Conservation (phyloP, 2,113 vertebrate species). For the Ceuthmochares aereus region DNA sequence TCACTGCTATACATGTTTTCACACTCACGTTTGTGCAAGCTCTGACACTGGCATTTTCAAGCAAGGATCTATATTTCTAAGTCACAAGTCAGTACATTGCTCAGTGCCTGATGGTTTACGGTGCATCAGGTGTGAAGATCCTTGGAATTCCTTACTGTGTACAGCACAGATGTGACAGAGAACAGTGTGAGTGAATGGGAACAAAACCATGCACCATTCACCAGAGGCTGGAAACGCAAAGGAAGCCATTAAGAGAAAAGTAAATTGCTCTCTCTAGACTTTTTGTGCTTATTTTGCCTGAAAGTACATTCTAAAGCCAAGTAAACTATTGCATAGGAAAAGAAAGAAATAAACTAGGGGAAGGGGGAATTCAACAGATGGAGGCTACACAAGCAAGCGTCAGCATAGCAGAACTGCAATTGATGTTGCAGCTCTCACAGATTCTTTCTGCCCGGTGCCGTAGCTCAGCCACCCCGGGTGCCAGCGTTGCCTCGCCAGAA, state of each 20-base stretch:
- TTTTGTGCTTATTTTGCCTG: background rate
- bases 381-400: background rate
- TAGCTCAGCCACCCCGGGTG: background rate
- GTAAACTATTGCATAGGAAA: background rate
- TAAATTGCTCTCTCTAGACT: conserved; percentile 6
- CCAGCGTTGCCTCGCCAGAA: background rate
- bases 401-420: background rate
- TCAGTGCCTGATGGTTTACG: background rate
- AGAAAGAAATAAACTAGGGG: background rate
- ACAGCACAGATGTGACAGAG: background rate
- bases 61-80: background rate
- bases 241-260: background rate
- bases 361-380: conserved; percentile 9
- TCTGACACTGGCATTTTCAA: background rate
- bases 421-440: background rate
- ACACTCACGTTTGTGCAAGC: background rate
- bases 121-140: background rate
- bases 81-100: background rate
- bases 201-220: background rate
- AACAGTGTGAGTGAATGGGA: background rate
- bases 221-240: background rate
- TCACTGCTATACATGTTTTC: background rate
- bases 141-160: background rate
- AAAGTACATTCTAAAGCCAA: background rate
- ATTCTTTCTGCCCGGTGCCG: background rate